These are phyloP conservation scores for human DNA, from an alignment of 2,113 vertebrate species.

Conservation along the genomic window GRCh38 chr13:30231001-30231500, in stretches of 20 bases:
- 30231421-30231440: slow-evolving; percentile 91
- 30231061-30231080: neutral
- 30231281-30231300: neutral
- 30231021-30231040: neutral
- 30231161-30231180: neutral
- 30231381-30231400: slow-evolving; percentile 91
- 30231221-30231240: neutral
- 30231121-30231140: neutral
- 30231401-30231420: slow-evolving; percentile 89
- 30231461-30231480: slow-evolving; percentile 88
- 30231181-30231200: neutral
- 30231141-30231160: neutral
- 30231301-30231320: slow-evolving; percentile 87
- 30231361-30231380: slow-evolving; percentile 88
- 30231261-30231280: neutral
- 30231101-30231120: neutral
- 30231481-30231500: slow-evolving; percentile 2
- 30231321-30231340: slow-evolving; percentile 90
- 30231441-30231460: slow-evolving; percentile 91
- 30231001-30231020: neutral
- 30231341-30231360: slow-evolving; percentile 90
- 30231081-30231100: neutral
- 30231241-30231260: neutral
- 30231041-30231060: neutral
- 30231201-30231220: neutral